Base-by-base conservation (phyloP, 2,113 vertebrate species). In the Bettongia penicillata region DNA sequence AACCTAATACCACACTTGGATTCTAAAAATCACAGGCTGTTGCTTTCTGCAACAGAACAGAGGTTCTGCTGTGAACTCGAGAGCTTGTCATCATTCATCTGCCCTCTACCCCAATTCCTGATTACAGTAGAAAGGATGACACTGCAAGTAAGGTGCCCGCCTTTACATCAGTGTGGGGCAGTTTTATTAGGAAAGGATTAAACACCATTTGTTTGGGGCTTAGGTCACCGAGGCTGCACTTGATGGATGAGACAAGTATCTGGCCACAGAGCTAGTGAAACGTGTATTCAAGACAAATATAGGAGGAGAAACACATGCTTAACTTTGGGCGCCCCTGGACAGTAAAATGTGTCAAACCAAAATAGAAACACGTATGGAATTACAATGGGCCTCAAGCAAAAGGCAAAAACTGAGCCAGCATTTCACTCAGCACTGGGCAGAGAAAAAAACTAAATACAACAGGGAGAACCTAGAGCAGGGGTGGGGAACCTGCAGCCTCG, bases 231-330 rank as follows among this genome's bases (percentile, higher is more conserved):
- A 93, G 47, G 16, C 48, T 19, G n/a, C 90, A 49, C 61, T 95
- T 91, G 89, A 93, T 12, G 77, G 51, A 93, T 49, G 91, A 16
- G 3, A 0, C 89, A 16, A 93, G 43, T 53, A 97, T 95, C 91
- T 96, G 95, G 37, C 53, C 94, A 94, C 3, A 96, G 91, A 93
- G 91, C 93, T 89, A 95, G 55, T 91, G 52, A 97, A 94, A 95
- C 90, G 91, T 95, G 61, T 91, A 14, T 91, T 93, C 91, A 95
- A 94, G 96, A 94, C 90, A 97, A 96, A 96, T 43, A 84, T 43
- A 84, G 93, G 91, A 92, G 84, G 51, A 53, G 31, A 95, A 96
- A 96, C 90, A 95, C 68, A 93, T 25, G 77, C 52, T 92, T 68
- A 96, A 93, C 51, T 89, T 90, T 50, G 48, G 96, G 53, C 94